phyloP scores from a whole-genome alignment of 2,888 invertebrate species.

The Archaeoteleia sp. region DNA sequence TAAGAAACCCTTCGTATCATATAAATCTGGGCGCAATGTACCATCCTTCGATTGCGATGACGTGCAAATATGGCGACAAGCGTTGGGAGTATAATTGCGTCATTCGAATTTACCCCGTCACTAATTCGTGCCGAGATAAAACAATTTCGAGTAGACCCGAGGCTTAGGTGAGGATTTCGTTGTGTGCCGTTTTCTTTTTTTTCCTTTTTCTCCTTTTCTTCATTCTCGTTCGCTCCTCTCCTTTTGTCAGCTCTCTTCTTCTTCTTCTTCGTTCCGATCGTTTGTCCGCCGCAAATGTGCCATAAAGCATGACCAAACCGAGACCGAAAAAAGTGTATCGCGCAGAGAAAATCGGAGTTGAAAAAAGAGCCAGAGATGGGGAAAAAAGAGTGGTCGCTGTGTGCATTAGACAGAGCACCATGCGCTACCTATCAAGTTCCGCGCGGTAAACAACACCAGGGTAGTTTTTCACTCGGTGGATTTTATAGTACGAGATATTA shows the following conservation, averaged over 20 bases:
- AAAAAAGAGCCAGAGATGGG: neutral
- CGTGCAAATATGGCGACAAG: slow-evolving; percentile 10
- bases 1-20: neutral
- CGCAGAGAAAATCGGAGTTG: neutral
- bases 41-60: slow-evolving; percentile 4
- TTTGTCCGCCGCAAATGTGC: slow-evolving; percentile 8
- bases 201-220: slow-evolving; percentile 13
- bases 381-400: neutral
- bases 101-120: neutral
- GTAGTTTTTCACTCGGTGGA: slow-evolving; percentile 9
- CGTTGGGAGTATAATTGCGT: slow-evolving; percentile 8
- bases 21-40: neutral
- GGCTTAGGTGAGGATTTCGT: slow-evolving; percentile 3
- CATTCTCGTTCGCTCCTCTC: neutral
- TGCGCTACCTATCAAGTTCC: slow-evolving; percentile 13
- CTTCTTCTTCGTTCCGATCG: slow-evolving; percentile 28
- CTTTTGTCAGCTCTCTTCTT: slow-evolving; percentile 10
- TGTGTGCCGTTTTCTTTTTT: slow-evolving; percentile 43
- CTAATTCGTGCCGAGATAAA: slow-evolving; percentile 11
- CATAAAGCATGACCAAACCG: slow-evolving; percentile 8
- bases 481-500: slow-evolving; percentile 6
- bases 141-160: slow-evolving; percentile 11
- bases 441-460: neutral
- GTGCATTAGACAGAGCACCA: slow-evolving; percentile 8
- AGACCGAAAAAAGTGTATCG: slow-evolving; percentile 5